Base-by-base conservation (phyloP, 2,113 vertebrate species). In the Nerophis ophidion region DNA sequence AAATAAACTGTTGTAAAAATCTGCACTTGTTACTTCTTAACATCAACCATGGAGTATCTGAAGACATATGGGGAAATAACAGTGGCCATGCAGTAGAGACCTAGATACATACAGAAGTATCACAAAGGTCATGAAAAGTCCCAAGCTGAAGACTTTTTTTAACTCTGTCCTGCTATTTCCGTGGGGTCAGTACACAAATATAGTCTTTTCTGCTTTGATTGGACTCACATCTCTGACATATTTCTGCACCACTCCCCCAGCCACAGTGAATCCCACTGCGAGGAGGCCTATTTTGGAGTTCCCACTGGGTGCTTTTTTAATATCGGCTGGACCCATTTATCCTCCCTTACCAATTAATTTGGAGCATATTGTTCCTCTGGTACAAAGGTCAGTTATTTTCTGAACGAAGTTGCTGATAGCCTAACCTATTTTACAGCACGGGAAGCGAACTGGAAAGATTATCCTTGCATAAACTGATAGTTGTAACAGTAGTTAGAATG, bases 351-450 rank as follows among this genome's bases (percentile, higher is more conserved):
- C 82, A 81, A 71, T 88, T 88, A 85, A 89, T 86, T 86, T 85
- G 74, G 85, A 86, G 60, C 82, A 71, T 8, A 33, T 62, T 59
- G 63, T 42, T 80, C 86, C 68, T 53, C 61, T 80, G 84, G 85
- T 83, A 85, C 54, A 75, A 62, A 77, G 83, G 79, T 86, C 81
- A 79, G 76, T 83, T 87, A 85, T 88, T 86, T 87, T 86, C 71
- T 79, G 68, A 83, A 72, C 70, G 71, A 72, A 76, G 76, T 80
- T 60, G 66, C 65, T 68, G 64, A 66, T 86, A 83, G 62, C 85
- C 89, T 87, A 72, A 77, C 87, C 89, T 56, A 36, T 56, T 65
- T 75, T 68, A 65, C 69, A 60, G 74, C 49, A 66, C 49, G 52
- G 52, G 69, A 68, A 71, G 54, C 47, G 17, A 71, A 51, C 52